Conservation (phyloP, 2,113 vertebrate species). For the Cynoglossus semilaevis region DNA sequence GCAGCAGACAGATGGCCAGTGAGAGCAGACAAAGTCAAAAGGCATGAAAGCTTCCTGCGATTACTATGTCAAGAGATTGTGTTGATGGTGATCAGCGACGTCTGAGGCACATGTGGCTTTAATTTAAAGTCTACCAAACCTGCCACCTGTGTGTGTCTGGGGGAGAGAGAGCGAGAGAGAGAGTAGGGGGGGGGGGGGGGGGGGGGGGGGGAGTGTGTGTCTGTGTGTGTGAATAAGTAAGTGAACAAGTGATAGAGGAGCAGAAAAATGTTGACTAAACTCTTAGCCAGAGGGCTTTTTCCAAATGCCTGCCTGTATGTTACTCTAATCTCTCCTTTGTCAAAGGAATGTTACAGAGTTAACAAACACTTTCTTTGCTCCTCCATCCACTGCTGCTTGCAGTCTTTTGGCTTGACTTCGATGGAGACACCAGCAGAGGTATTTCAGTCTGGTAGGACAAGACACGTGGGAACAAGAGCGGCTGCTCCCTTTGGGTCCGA, state of each 20-base stretch:
- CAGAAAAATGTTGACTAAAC: conserved; percentile 50
- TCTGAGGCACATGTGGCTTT: conserved; percentile 41
- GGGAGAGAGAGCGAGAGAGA: conserved; percentile 1
- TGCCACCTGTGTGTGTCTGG: conserved; percentile 13
- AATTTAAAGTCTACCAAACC: conserved; percentile 44
- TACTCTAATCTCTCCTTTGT: conserved; percentile 71
- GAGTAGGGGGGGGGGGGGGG: conserved; percentile 6
- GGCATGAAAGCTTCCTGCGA: conserved; percentile 69
- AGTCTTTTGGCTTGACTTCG: conserved; percentile 50
- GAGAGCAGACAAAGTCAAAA: conserved; percentile 65
- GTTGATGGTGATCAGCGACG: conserved; percentile 57
- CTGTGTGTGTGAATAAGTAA: conserved; percentile 9
- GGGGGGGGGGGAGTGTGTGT: too few species aligned
- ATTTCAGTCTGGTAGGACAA: conserved; percentile 64
- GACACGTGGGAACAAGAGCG: conserved; percentile 34
- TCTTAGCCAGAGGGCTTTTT: conserved; percentile 53
- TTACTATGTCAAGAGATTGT: conserved; percentile 71
- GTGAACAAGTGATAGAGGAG: conserved; percentile 43
- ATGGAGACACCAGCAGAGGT: conserved; percentile 47
- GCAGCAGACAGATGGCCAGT: conserved; percentile 59
- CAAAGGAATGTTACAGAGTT: conserved; percentile 64
- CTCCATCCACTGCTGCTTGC: conserved; percentile 56
- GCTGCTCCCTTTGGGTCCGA: conserved; percentile 15
- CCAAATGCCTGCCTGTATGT: conserved; percentile 51
- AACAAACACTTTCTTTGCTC: conserved; percentile 66